Conservation (phyloP, 2,797 vertebrate species). For the Lagocephalus sceleratus region DNA sequence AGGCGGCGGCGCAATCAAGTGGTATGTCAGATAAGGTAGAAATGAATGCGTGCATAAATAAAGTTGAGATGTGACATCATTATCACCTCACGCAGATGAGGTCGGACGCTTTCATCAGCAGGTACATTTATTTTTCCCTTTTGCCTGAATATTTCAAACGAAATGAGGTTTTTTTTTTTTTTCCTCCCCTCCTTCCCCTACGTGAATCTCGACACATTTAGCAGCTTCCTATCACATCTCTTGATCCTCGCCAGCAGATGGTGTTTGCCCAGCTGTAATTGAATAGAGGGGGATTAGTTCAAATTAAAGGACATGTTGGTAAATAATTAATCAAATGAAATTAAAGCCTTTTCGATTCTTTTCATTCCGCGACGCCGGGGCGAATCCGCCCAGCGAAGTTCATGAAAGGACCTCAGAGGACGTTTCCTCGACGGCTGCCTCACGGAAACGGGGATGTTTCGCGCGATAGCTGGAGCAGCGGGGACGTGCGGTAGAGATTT, state of each 20-base stretch:
- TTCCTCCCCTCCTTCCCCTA: neutral
- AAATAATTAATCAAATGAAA: neutral
- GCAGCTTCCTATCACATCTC: conserved; percentile 1
- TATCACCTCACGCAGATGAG: no score
- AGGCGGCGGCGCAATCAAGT: neutral
- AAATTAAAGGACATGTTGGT: neutral
- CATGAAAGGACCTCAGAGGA: no score
- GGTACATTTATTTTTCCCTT: no score
- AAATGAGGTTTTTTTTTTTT: neutral
- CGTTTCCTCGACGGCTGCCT: no score
- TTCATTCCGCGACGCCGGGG: neutral
- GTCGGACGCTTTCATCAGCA: no score
- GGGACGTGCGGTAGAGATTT: no score
- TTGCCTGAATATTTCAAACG: no score
- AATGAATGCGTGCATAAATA: no score
- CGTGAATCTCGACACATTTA: neutral
- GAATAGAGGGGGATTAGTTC: neutral
- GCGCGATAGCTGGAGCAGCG: no score
- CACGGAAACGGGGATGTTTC: no score
- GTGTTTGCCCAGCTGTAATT: neutral
- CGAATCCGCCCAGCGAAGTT: no score
- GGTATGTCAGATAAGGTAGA: neutral
- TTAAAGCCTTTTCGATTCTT: neutral
- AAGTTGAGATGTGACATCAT: no score
- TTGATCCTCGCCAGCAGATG: conserved; percentile 2